These are phyloP conservation scores for Drosophila neocordata DNA, from an alignment of 1,140 invertebrate species.

Conservation along the genomic window DNA sequence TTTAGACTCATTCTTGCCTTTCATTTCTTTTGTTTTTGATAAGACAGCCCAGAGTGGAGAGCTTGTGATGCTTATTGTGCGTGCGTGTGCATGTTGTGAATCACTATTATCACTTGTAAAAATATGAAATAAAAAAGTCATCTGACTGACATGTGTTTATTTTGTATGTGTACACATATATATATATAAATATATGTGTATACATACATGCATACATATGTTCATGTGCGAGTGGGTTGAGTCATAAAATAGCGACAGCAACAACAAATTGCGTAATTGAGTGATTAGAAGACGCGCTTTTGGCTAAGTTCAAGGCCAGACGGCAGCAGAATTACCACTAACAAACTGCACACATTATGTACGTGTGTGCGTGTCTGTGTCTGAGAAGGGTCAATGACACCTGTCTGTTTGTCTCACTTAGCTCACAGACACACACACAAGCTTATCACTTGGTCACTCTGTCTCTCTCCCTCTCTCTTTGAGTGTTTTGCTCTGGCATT, in stretches of 20 bases:
- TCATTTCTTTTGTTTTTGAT: constrained; percentile 3
- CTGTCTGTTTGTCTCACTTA: constrained; percentile 72
- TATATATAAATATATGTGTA: constrained; percentile 8
- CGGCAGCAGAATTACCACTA: constrained; percentile 35
- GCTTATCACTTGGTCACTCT: constrained; percentile 67
- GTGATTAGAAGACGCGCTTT: constrained; percentile 67
- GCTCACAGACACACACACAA: constrained; percentile 36
- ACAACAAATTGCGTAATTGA: constrained; percentile 36
- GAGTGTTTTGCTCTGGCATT: constrained; percentile 64
- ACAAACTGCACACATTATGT: constrained; percentile 63
- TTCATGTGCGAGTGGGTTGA: constrained; percentile 16
- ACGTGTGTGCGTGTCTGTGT: constrained; percentile 47
- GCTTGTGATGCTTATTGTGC: constrained; percentile 6
- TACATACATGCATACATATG: constrained; percentile 19
- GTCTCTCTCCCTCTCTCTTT: constrained; percentile 50
- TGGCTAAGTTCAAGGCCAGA: constrained; percentile 78
- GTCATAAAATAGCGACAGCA: background rate
- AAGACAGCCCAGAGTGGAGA: background rate
- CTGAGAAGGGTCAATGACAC: constrained; percentile 77
- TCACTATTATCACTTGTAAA: constrained; percentile 10
- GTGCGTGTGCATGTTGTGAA: constrained; percentile 4
- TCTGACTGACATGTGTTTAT: constrained; percentile 67
- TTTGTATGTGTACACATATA: constrained; percentile 32
- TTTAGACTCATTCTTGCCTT: constrained; percentile 10
- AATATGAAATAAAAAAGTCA: constrained; percentile 4